Base-by-base conservation (phyloP, 2,113 vertebrate genomes). In the Todiramphus chloris region DNA sequence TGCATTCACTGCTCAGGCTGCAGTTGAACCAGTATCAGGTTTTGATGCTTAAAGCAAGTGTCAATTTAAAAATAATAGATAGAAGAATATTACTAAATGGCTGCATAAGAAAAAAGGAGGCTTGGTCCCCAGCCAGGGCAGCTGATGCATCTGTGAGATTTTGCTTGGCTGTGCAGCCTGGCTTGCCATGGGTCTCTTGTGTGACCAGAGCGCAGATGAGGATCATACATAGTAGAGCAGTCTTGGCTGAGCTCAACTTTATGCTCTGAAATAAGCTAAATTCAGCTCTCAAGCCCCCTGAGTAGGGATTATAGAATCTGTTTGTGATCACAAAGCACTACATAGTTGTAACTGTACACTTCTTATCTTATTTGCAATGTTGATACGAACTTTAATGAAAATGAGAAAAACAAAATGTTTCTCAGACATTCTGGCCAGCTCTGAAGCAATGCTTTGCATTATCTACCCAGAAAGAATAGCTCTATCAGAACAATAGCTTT, bases 281-380 rank as follows among this genome's bases (percentile, higher is more conserved):
- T 91, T 94, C 82, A 94, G 96, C 93, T 87, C 91, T 63, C 66
- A 97, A 93, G 20, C 77, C 87, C 96, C 93, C 87, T 76, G 84
- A 90, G 92, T 16, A 91, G 72, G 87, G 93, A 90, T 90, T 94
- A 94, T 55, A 85, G 93, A 94, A 95, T 96, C 93, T 96, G 93
- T 94, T 89, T 92, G 94, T 5, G 70, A 94, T 96, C 95, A 91
- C 81, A 88, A 85, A 85, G 94, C 15, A 24, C 84, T 88, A 85
- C 39, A 89, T 51, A 93, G 94, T 66, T 93, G 95, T 95, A 96
- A 96, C 91, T 76, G 83, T 93, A 89, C 39, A 51, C 87, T 94
- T 95, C 95, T 96, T 96, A 97, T 96, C 96, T 87, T 75, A 87
- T 92, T 94, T 85, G 94, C 84, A 82, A 96, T 73, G 87, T 86